phyloP scores from a whole-genome alignment of 2,797 vertebrate genomes.

The Hippoglossus hippoglossus region DNA sequence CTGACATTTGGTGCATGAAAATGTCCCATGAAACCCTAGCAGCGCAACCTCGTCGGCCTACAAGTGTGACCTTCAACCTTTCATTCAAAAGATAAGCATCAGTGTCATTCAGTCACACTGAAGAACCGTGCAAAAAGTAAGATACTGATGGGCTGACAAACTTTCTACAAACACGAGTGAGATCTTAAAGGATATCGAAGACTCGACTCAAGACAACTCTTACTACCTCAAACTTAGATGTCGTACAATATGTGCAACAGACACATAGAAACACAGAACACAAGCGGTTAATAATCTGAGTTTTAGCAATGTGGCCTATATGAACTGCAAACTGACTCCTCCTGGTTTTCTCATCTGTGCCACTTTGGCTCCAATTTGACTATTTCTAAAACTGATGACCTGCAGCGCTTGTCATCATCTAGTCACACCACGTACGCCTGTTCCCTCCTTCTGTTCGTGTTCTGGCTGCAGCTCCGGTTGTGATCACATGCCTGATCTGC shows the following conservation, averaged over 20 bases:
- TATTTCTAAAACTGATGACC: slow-evolving; percentile 11
- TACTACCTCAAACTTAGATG: too few relatives aligned
- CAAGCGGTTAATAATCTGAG: neutral
- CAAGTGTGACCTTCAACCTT: neutral
- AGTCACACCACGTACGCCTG: neutral
- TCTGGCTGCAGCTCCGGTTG: neutral
- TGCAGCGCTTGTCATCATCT: neutral
- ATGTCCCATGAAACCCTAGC: slow-evolving; percentile 5
- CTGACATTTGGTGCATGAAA: slow-evolving; percentile 3
- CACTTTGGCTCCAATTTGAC: slow-evolving; percentile 6
- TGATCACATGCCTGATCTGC: slow-evolving; percentile 25
- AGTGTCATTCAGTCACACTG: neutral
- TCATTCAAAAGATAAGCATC: slow-evolving; percentile 10
- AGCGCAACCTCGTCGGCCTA: neutral
- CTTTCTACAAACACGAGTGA: neutral
- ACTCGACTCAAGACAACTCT: neutral
- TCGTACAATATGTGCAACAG: neutral
- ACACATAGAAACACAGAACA: neutral
- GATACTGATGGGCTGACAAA: neutral
- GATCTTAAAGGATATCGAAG: neutral
- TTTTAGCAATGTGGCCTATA: neutral
- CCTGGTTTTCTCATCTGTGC: neutral
- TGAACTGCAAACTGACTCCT: neutral
- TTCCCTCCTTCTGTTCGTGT: neutral
- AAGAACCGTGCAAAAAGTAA: neutral